Percentiles rank a stretch among this genome's conserved stretches.
These are phyloP conservation scores for Salarias fasciatus DNA, from an alignment of 2,797 vertebrate species.

Conservation along the genomic window DNA sequence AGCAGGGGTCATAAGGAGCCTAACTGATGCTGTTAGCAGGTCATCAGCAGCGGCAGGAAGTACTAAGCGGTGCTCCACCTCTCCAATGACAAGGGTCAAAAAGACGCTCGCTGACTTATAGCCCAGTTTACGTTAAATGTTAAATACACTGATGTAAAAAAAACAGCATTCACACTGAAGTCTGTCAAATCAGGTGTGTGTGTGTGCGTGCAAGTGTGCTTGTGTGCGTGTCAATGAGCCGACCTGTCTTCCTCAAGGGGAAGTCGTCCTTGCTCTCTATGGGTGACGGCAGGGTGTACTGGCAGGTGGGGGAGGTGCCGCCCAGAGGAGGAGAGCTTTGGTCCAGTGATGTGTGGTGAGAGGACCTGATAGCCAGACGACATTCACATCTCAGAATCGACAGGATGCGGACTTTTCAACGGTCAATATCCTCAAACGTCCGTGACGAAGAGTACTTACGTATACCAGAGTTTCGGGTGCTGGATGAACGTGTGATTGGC, in stretches of 20 bases:
- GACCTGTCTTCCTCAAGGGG: constrained; percentile 98
- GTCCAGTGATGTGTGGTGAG: constrained; percentile 97
- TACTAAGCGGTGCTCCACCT: constrained; percentile 25
- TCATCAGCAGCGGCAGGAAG: constrained; percentile 60
- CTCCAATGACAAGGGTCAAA: constrained; percentile 53
- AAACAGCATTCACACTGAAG: not conserved
- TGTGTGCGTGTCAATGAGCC: constrained; percentile 54
- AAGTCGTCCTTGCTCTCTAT: constrained; percentile 95
- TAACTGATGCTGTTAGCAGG: constrained; percentile 70
- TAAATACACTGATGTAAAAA: too few species aligned
- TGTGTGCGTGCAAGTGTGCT: constrained; percentile 16
- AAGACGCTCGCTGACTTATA: constrained; percentile 39
- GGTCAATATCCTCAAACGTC: not conserved
- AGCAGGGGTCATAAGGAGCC: constrained; percentile 51
- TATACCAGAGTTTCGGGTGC: constrained; percentile 97
- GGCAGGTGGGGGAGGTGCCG: constrained; percentile 92
- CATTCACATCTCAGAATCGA: too few species aligned
- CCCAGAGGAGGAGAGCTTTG: constrained; percentile 97
- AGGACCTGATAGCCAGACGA: constrained; percentile 83
- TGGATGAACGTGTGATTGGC: constrained; percentile 89
- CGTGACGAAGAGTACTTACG: constrained; percentile 81
- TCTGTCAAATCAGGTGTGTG: constrained; percentile 6
- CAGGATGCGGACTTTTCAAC: too few species aligned
- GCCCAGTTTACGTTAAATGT: not conserved
- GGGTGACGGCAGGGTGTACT: constrained; percentile 90